A percentile compares a stretch with the other conserved stretches of the same genome.
Evolutionary conservation across 2,113 vertebrate genomes (phyloP).

Genomic region (Eudorcas thomsonii): DNA sequence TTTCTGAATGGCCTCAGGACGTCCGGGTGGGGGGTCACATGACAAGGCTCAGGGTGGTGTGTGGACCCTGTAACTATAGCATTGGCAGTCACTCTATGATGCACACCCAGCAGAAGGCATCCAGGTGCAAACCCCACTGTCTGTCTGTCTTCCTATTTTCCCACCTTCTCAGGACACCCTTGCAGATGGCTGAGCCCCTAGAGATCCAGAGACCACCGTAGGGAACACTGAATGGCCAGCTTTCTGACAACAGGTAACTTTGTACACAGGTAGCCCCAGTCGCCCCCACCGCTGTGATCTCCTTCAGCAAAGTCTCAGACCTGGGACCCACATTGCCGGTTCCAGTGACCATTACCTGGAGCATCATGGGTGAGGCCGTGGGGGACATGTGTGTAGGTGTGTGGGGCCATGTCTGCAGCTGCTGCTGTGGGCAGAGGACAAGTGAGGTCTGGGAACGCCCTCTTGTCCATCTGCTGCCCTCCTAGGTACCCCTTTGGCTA

Average conservation of each 20-base stretch:
- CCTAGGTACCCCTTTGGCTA: no score
- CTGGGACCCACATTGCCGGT: neutral
- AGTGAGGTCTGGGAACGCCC: neutral
- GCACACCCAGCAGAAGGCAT: neutral
- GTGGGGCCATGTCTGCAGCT: neutral
- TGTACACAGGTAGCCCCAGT: neutral
- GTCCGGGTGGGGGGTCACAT: fast-evolving
- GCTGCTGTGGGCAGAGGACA: neutral
- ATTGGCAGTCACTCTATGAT: fast-evolving
- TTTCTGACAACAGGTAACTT: neutral
- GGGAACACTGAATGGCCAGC: no score
- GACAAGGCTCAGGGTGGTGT: fast-evolving
- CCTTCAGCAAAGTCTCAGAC: neutral
- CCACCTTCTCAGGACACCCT: neutral
- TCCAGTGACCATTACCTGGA: neutral
- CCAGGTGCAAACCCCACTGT: no score
- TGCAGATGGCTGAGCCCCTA: neutral
- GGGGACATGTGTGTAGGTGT: neutral
- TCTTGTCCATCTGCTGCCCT: neutral
- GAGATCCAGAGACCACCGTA: neutral
- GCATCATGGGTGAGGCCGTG: fast-evolving
- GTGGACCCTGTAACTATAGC: neutral
- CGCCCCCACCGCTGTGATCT: fast-evolving
- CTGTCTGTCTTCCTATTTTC: neutral
- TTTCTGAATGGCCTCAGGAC: neutral